These are phyloP conservation scores for Drosophila sulfurigaster DNA, from an alignment of 1,140 invertebrate species.

Conservation along the genomic window DNA sequence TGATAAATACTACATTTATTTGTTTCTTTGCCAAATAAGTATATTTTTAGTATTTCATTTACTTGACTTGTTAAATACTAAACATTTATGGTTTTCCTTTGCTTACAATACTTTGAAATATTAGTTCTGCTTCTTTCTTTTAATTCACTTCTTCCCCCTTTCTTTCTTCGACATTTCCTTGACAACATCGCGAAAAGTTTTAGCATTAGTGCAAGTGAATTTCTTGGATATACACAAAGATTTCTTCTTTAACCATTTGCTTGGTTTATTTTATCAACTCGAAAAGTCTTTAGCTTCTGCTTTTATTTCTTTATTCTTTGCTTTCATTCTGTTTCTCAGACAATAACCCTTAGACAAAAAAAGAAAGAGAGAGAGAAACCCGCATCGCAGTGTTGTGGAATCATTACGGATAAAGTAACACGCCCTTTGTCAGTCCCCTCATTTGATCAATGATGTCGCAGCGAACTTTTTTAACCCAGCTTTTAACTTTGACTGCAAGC, in stretches of 20 bases:
- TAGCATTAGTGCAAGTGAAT: too few relatives aligned
- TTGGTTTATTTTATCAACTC: not conserved
- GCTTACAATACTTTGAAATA: too few relatives aligned
- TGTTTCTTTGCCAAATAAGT: too few relatives aligned
- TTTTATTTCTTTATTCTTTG: not conserved
- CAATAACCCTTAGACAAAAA: constrained; percentile 16
- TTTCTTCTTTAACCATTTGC: not conserved
- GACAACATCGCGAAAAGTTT: too few relatives aligned
- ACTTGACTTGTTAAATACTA: too few relatives aligned
- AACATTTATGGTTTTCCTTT: too few relatives aligned
- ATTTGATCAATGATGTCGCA: constrained; percentile 60
- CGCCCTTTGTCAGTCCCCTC: constrained; percentile 28
- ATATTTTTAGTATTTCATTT: too few relatives aligned
- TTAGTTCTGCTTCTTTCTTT: too few relatives aligned
- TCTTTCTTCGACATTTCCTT: too few relatives aligned
- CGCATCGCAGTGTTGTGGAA: constrained; percentile 5
- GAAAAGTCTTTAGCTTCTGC: not conserved
- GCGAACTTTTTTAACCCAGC: constrained; percentile 43
- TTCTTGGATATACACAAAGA: not conserved
- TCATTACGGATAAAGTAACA: constrained; percentile 43
- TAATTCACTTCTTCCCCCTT: too few relatives aligned
- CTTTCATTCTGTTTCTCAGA: not conserved
- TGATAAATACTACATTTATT: too few relatives aligned
- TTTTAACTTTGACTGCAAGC: constrained; percentile 58
- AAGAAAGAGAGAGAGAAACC: too few relatives aligned